Evolutionary conservation across 2,888 invertebrate species (phyloP).

Genomic region (Tachina lurida): DNA sequence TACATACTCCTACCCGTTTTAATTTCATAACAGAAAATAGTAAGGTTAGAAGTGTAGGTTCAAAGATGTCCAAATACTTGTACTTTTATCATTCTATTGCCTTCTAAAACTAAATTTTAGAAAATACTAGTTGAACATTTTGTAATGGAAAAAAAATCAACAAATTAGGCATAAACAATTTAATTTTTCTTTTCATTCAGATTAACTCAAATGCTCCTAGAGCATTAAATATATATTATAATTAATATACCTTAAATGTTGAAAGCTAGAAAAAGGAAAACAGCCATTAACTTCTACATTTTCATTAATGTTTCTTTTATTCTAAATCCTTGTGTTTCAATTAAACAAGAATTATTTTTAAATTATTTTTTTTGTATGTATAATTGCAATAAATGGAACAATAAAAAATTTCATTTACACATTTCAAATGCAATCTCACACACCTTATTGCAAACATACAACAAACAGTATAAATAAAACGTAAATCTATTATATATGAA

Average conservation of each 20-base stretch:
- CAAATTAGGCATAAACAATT: conserved; percentile 23
- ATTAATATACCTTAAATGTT: conserved; percentile 22
- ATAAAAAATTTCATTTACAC: conserved; percentile 48
- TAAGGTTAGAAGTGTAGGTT: neutral
- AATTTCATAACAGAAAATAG: neutral
- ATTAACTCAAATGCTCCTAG: conserved; percentile 20
- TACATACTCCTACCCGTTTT: neutral
- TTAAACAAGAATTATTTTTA: conserved; percentile 17
- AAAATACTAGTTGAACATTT: conserved; percentile 39
- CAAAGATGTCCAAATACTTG: neutral
- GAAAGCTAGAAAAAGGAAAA: conserved; percentile 9
- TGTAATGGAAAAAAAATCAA: conserved; percentile 29
- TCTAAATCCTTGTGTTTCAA: conserved; percentile 12
- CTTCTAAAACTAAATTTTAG: conserved; percentile 27
- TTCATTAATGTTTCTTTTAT: conserved; percentile 4
- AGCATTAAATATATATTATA: conserved; percentile 3
- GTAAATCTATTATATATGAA: conserved; percentile 50
- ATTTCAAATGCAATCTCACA: conserved; percentile 39
- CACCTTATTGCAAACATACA: conserved; percentile 48
- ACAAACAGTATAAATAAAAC: conserved; percentile 45
- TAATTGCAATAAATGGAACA: conserved; percentile 47
- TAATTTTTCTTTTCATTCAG: conserved; percentile 16
- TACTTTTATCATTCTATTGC: neutral
- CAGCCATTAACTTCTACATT: conserved; percentile 22
- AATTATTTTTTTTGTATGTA: neutral